Evolutionary conservation across 2,888 invertebrate genomes (phyloP).

Genomic region (Tetragonula carbonaria): DNA sequence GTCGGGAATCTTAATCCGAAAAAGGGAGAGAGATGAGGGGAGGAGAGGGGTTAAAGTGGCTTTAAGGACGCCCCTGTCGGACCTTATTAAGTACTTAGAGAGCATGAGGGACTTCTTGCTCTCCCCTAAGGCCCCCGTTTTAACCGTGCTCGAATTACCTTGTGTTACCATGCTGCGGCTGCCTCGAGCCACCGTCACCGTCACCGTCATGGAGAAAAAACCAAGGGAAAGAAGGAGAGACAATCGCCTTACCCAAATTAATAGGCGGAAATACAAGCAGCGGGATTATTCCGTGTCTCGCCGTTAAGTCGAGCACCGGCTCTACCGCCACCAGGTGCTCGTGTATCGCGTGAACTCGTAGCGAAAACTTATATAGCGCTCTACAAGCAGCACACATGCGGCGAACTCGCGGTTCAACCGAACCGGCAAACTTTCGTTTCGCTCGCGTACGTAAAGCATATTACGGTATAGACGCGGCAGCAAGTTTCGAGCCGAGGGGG

Average conservation of each 20-base stretch:
- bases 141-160: conserved; percentile 71
- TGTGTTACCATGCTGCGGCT: conserved; percentile 46
- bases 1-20: conserved; percentile 66
- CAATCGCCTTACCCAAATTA: conserved; percentile 78
- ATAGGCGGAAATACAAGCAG: conserved; percentile 74
- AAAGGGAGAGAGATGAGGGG: not conserved
- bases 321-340: conserved; percentile 66
- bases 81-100: conserved; percentile 73
- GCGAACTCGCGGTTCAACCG: not conserved
- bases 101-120: conserved; percentile 63
- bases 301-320: conserved; percentile 62
- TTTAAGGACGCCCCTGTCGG: conserved; percentile 67
- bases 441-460: not conserved
- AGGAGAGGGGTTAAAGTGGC: conserved; percentile 65
- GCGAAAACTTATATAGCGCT: not conserved
- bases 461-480: not conserved
- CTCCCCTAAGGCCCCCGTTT: conserved; percentile 36
- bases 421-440: not conserved
- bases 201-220: conserved; percentile 21
- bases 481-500: not conserved
- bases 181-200: conserved; percentile 2
- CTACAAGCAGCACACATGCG: conserved; percentile 20
- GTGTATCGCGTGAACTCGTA: conserved; percentile 31
- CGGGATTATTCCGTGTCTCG: conserved; percentile 68
- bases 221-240: conserved; percentile 54